These are phyloP conservation scores for Sesamia inferens DNA, from an alignment of 2,888 invertebrate genomes.

Conservation along the genomic window DNA sequence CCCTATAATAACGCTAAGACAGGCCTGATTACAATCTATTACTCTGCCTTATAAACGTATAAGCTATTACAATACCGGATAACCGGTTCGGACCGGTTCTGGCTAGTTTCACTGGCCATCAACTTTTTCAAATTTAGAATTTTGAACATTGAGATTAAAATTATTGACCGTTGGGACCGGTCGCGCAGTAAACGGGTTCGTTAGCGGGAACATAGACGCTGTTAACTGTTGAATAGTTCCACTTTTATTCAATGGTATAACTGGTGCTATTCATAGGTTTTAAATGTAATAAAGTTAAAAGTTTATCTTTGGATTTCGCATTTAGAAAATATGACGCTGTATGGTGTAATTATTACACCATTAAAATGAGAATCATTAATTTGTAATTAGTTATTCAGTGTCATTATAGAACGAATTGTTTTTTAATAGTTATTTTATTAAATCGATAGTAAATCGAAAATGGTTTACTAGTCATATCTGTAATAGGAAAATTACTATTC, in stretches of 20 bases:
- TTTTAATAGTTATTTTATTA: background rate
- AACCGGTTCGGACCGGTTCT: slow-evolving; percentile 60
- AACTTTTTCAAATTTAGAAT: slow-evolving; percentile 64
- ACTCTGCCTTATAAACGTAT: slow-evolving; percentile 55
- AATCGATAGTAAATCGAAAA: background rate
- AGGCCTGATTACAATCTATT: slow-evolving; percentile 60
- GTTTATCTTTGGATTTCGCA: slow-evolving; percentile 21
- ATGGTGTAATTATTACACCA: background rate
- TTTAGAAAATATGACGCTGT: background rate
- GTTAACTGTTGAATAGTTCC: slow-evolving; percentile 31
- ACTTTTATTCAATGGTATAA: slow-evolving; percentile 8
- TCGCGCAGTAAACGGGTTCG: slow-evolving; percentile 53
- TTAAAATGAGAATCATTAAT: background rate
- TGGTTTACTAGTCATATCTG: background rate
- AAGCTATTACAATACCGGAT: slow-evolving; percentile 59
- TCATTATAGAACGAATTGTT: background rate
- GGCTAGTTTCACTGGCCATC: slow-evolving; percentile 60
- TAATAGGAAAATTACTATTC: background rate
- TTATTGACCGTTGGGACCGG: slow-evolving; percentile 64
- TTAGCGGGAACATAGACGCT: slow-evolving; percentile 19
- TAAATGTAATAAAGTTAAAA: slow-evolving; percentile 23
- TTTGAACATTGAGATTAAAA: slow-evolving; percentile 65
- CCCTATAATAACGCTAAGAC: slow-evolving; percentile 55
- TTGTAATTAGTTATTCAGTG: background rate
- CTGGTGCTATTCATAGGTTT: background rate